phyloP scores from a whole-genome alignment of 1,140 invertebrate genomes.

The Oncopeltus fasciatus region DNA sequence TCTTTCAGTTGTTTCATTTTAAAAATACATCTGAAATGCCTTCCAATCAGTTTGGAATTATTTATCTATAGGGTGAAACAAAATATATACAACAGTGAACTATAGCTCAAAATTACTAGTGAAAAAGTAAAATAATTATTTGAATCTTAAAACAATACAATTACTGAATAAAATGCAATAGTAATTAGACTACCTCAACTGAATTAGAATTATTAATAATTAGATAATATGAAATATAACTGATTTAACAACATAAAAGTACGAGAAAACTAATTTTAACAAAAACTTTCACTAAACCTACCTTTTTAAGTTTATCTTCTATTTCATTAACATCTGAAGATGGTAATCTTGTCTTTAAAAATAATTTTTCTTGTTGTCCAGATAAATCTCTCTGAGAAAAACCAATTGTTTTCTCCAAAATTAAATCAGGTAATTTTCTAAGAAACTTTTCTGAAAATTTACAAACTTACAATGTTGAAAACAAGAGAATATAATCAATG shows the following conservation, averaged over 20 bases:
- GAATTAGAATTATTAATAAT: background rate
- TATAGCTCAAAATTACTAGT: too few relatives aligned
- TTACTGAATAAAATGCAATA: background rate
- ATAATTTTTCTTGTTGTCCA: background rate
- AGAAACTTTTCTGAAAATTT: background rate
- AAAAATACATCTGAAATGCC: too few relatives aligned
- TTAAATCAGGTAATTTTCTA: background rate
- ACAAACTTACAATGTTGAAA: too few relatives aligned
- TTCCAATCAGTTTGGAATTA: too few relatives aligned
- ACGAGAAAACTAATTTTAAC: too few relatives aligned
- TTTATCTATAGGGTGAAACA: too few relatives aligned
- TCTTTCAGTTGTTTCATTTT: too few relatives aligned
- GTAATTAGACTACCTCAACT: background rate
- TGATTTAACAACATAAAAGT: too few relatives aligned
- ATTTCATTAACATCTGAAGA: background rate
- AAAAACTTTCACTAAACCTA: too few relatives aligned
- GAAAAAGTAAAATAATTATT: background rate
- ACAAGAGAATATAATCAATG: too few relatives aligned
- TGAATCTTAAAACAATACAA: background rate
- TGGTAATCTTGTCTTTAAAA: constrained; percentile 7
- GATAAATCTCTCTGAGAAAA: background rate
- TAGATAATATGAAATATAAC: too few relatives aligned
- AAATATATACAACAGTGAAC: too few relatives aligned
- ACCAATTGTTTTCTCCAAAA: constrained; percentile 1
- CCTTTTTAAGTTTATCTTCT: background rate